These are phyloP conservation scores for Eretmochelys imbricata DNA, from an alignment of 2,113 vertebrate species.

Conservation along the genomic window DNA sequence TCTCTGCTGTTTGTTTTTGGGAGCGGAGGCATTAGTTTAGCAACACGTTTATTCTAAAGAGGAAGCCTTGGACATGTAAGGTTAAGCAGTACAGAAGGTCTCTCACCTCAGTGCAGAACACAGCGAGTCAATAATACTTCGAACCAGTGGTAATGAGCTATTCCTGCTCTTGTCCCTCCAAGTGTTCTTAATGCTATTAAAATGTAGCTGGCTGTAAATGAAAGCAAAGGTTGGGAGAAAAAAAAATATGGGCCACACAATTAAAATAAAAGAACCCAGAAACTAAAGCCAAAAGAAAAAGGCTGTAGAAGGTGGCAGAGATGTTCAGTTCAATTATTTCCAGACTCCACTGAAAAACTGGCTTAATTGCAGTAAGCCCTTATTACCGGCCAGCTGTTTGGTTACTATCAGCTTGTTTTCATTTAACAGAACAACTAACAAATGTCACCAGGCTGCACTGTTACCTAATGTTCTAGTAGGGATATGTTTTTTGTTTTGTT, in stretches of 20 bases:
- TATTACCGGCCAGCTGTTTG: neutral
- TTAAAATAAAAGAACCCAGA: constrained; percentile 20
- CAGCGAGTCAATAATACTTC: constrained; percentile 24
- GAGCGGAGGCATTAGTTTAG: constrained; percentile 9
- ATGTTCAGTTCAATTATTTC: constrained; percentile 20
- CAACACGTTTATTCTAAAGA: constrained; percentile 45
- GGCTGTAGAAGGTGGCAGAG: neutral
- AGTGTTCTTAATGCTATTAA: constrained; percentile 33
- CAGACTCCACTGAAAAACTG: neutral
- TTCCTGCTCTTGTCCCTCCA: constrained; percentile 3
- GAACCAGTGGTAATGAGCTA: constrained; percentile 26
- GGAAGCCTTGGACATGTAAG: neutral
- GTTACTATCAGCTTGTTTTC: constrained; percentile 7
- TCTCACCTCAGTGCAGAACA: constrained; percentile 1
- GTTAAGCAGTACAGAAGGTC: constrained; percentile 8
- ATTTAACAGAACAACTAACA: neutral
- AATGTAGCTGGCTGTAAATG: constrained; percentile 44
- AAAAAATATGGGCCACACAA: neutral
- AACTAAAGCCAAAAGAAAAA: constrained; percentile 17
- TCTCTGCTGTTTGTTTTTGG: constrained; percentile 15
- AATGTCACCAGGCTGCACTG: neutral
- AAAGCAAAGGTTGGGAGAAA: constrained; percentile 29
- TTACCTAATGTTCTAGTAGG: neutral
- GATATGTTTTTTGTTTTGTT: neutral
- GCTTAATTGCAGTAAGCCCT: neutral